These are phyloP conservation scores for human DNA, from an alignment of 2,113 vertebrate genomes.

Conservation along the genomic window DNA sequence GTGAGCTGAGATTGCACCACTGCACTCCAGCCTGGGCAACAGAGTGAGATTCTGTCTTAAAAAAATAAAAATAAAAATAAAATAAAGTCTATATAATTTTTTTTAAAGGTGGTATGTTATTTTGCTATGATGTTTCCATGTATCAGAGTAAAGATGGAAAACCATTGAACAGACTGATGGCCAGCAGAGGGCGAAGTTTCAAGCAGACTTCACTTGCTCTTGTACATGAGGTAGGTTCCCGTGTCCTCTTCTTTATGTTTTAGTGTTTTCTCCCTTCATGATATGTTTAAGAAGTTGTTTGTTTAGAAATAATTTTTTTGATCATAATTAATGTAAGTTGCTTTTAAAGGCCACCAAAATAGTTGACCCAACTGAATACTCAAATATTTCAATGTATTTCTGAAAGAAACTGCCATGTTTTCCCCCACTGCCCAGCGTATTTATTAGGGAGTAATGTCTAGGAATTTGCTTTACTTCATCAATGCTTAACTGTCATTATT, in stretches of 20 bases:
- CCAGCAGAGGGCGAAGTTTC: constrained; percentile 91
- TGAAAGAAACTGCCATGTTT: constrained; percentile 28
- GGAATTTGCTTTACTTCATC: constrained; percentile 43
- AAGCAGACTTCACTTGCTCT: constrained; percentile 92
- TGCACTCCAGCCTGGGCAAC: no score
- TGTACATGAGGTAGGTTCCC: constrained; percentile 90
- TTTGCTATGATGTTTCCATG: constrained; percentile 91
- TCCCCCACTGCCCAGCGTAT: not conserved
- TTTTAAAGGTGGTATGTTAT: constrained; percentile 91
- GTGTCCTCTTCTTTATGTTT: not conserved
- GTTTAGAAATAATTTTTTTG: constrained; percentile 25
- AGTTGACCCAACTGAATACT: constrained; percentile 26
- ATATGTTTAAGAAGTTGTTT: not conserved
- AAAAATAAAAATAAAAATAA: no score
- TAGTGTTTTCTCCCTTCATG: not conserved
- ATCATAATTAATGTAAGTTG: constrained; percentile 28
- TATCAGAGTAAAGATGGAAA: constrained; percentile 92
- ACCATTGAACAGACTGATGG: constrained; percentile 90
- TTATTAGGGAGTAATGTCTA: not conserved
- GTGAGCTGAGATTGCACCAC: no score
- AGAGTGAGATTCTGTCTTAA: no score
- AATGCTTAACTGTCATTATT: not conserved
- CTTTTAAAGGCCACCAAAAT: constrained; percentile 23
- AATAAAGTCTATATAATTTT: not conserved
- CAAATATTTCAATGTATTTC: constrained; percentile 36